Conservation (phyloP, 2,797 vertebrate species). For the Liasis olivaceus region DNA sequence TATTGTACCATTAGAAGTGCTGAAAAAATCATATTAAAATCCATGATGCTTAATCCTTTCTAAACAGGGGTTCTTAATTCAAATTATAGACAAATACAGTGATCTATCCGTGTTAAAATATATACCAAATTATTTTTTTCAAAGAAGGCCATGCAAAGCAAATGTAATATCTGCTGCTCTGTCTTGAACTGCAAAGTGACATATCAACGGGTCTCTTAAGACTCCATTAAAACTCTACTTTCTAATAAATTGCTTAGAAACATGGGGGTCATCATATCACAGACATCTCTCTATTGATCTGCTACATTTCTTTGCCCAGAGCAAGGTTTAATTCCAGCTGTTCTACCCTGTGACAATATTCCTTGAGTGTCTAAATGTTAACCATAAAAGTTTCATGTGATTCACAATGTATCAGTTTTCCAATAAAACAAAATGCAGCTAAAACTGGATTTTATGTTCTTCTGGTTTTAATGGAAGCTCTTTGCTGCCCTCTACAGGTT, state of each 20-base stretch:
- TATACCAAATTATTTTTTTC: not conserved
- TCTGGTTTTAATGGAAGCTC: conserved; percentile 62
- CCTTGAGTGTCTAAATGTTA: conserved; percentile 19
- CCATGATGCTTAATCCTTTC: not conserved
- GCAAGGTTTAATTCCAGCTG: conserved; percentile 48
- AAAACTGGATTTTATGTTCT: not conserved
- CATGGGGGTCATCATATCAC: not conserved
- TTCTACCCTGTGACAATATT: not conserved
- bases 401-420: conserved; percentile 32
- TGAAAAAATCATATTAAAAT: not conserved
- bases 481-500: conserved; percentile 79
- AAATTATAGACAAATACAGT: not conserved
- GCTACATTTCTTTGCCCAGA: conserved; percentile 36
- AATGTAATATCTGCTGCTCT: conserved; percentile 4
- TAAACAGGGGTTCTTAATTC: not conserved
- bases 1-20: not conserved
- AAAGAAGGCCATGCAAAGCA: conserved; percentile 19
- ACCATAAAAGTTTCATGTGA: conserved; percentile 31
- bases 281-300: conserved; percentile 8
- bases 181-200: conserved; percentile 6
- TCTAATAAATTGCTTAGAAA: conserved; percentile 56
- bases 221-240: conserved; percentile 58
- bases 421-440: conserved; percentile 20
- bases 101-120: not conserved
- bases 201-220: conserved; percentile 34